Percentiles rank a stretch among this genome's conserved stretches.
Evolutionary conservation across 2,888 invertebrate species (phyloP).

Genomic region (Mycalesis mineus): DNA sequence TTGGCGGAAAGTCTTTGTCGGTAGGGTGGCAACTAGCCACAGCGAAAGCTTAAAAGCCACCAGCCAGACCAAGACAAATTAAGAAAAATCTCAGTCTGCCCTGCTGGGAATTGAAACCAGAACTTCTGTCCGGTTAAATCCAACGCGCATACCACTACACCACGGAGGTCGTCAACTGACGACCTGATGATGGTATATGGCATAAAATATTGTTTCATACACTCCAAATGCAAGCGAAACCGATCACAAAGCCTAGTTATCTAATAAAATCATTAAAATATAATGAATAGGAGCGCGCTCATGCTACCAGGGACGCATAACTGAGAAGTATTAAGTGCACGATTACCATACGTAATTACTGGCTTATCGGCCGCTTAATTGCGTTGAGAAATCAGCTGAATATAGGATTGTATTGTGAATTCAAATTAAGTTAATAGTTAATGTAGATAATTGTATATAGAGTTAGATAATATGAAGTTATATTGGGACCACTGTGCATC

Average conservation of each 20-base stretch:
- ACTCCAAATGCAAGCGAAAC: no score
- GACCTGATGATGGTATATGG: no score
- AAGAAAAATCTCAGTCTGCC: no score
- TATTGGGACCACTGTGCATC: background rate
- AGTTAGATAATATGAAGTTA: background rate
- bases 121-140: no score
- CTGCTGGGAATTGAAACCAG: no score
- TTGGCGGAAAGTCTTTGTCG: no score
- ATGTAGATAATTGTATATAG: background rate
- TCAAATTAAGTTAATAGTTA: slow-evolving; percentile 10
- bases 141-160: no score
- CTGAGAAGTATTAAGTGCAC: slow-evolving; percentile 60
- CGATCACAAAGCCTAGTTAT: background rate
- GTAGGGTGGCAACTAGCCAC: no score
- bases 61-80: no score
- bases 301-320: slow-evolving; percentile 29
- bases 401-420: slow-evolving; percentile 26
- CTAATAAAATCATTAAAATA: slow-evolving; percentile 23
- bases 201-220: no score
- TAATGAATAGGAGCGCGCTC: slow-evolving; percentile 23
- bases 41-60: no score
- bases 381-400: slow-evolving; percentile 37
- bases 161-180: no score
- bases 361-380: slow-evolving; percentile 72
- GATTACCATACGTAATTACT: slow-evolving; percentile 76